Evolutionary conservation across 2,113 vertebrate species (phyloP).

Genomic region (Bubalus kerabau): DNA sequence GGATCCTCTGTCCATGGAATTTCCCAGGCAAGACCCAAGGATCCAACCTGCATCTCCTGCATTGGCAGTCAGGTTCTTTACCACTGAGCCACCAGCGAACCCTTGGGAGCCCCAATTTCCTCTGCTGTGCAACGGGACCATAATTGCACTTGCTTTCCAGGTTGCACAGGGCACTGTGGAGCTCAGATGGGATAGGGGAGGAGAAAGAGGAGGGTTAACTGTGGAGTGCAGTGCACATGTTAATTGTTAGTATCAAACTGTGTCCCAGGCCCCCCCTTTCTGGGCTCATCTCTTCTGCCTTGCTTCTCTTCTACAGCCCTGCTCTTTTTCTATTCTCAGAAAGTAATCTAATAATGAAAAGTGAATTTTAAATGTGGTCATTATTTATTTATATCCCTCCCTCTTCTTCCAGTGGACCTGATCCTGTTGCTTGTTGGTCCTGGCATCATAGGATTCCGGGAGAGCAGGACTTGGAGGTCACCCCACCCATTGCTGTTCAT

Average conservation of each 20-base stretch:
- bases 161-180: rapidly evolving
- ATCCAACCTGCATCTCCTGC: not conserved
- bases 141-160: not conserved
- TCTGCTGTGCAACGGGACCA: not conserved
- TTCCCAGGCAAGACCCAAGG: not conserved
- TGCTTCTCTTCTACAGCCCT: not conserved
- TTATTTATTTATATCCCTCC: conserved; percentile 43
- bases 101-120: not conserved
- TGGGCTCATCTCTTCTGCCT: not conserved
- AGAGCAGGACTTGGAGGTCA: not conserved
- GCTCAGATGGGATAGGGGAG: not conserved
- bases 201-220: rapidly evolving
- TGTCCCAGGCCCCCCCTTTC: not conserved
- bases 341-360: conserved; percentile 23
- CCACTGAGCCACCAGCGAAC: not conserved
- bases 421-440: not conserved
- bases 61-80: not conserved
- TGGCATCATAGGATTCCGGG: not conserved
- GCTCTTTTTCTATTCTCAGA: not conserved
- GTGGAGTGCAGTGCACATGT: rapidly evolving
- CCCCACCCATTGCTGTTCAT: rapidly evolving
- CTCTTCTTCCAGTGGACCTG: not conserved
- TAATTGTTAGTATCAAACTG: not conserved
- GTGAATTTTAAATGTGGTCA: conserved; percentile 21
- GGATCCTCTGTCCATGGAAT: not conserved